These are phyloP conservation scores for Sipunculus nudus DNA, from an alignment of 2,888 invertebrate genomes.

Conservation along the genomic window DNA sequence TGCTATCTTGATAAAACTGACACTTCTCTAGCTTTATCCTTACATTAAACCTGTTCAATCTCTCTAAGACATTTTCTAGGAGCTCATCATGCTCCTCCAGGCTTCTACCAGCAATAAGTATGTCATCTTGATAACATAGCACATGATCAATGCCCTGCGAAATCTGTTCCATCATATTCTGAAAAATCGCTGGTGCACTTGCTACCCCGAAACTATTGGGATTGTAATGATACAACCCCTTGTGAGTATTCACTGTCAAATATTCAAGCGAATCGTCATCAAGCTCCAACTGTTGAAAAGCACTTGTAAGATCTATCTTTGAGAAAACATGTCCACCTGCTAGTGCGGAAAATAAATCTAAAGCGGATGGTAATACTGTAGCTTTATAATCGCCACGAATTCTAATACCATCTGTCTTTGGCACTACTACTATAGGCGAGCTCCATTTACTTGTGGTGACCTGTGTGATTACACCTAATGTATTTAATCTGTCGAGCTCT, in stretches of 20 bases:
- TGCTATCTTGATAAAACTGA: not conserved
- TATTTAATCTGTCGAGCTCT: conserved; percentile 25
- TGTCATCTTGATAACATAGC: conserved; percentile 33
- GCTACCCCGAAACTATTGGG: conserved; percentile 12
- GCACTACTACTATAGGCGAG: conserved; percentile 21
- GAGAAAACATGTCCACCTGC: conserved; percentile 13
- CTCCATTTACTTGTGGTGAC: conserved; percentile 10
- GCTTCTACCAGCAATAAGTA: conserved; percentile 15
- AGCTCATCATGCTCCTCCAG: not conserved
- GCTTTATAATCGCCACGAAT: conserved; percentile 30
- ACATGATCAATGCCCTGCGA: conserved; percentile 35
- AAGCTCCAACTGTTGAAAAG: conserved; percentile 20
- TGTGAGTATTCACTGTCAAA: conserved; percentile 15
- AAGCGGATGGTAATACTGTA: conserved; percentile 12
- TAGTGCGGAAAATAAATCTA: conserved; percentile 14
- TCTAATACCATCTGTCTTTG: conserved; percentile 8
- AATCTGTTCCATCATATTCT: conserved; percentile 51
- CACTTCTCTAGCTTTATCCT: not conserved
- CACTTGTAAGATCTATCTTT: conserved; percentile 18
- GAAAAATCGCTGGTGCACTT: conserved; percentile 19
- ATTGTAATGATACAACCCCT: conserved; percentile 15
- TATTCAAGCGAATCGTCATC: conserved; percentile 14
- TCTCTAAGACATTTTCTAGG: conserved; percentile 5
- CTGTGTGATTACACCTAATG: not conserved
- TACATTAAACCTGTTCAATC: conserved; percentile 2